Percentiles rank a stretch among this genome's conserved stretches.
Conservation (phyloP, 2,888 invertebrate species). For the Drosophila leonis region DNA sequence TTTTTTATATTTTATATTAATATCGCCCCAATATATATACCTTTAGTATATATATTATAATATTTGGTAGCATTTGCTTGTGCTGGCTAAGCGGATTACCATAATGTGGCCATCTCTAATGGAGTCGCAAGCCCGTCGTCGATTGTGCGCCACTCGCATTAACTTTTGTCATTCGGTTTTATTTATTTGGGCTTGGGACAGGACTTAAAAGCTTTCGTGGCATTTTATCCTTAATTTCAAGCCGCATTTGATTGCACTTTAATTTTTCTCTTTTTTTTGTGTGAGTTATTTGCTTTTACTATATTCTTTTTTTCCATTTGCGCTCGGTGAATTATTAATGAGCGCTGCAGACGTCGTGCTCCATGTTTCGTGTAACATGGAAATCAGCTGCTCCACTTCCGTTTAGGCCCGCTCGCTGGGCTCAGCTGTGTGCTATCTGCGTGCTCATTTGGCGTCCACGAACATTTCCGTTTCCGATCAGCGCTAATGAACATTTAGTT, state of each 20-base stretch:
- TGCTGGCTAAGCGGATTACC: slow-evolving; percentile 12
- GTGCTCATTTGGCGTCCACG: slow-evolving; percentile 45
- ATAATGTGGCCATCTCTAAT: slow-evolving; percentile 44
- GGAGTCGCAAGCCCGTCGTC: background rate
- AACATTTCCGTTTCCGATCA: slow-evolving; percentile 72
- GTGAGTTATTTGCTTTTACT: background rate
- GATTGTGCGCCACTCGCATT: slow-evolving; percentile 45
- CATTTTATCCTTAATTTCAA: slow-evolving; percentile 55
- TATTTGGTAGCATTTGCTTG: background rate
- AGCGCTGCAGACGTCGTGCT: slow-evolving; percentile 26
- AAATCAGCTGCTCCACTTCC: slow-evolving; percentile 50
- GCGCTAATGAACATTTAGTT: slow-evolving; percentile 76
- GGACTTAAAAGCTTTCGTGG: slow-evolving; percentile 75
- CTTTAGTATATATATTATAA: background rate
- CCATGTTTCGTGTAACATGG: slow-evolving; percentile 53
- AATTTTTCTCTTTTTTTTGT: slow-evolving; percentile 27
- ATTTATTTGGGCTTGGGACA: slow-evolving; percentile 24
- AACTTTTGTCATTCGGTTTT: slow-evolving; percentile 53
- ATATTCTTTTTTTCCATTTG: slow-evolving; percentile 32
- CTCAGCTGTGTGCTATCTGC: slow-evolving; percentile 17
- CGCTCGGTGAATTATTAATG: slow-evolving; percentile 65
- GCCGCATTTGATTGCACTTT: slow-evolving; percentile 68
- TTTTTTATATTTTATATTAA: background rate
- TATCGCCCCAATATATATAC: background rate
- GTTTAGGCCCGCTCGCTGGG: background rate